Evolutionary conservation across 2,888 invertebrate genomes (phyloP).

Genomic region (Cephus pygmeus): DNA sequence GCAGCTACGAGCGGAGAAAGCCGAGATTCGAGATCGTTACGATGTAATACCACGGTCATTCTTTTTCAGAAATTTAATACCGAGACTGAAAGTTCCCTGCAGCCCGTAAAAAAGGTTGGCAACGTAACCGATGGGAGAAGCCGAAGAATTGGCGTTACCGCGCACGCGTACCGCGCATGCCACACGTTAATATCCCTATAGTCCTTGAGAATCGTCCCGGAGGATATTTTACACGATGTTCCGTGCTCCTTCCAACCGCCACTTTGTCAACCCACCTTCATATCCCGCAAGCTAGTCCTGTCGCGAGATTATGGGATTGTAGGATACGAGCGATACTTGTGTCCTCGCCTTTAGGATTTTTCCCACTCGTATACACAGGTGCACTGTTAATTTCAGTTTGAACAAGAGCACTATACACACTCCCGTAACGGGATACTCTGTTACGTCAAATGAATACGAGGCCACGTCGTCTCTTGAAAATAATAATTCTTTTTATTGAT

Average conservation of each 20-base stretch:
- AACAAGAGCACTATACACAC: too few relatives aligned
- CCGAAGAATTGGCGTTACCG: constrained; percentile 36
- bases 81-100: constrained; percentile 44
- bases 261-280: constrained; percentile 24
- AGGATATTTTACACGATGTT: constrained; percentile 50
- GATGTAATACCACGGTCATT: constrained; percentile 34
- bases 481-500: neutral
- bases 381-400: too few relatives aligned
- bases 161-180: constrained; percentile 24
- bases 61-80: constrained; percentile 50
- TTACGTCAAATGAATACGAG: neutral
- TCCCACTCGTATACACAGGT: neutral
- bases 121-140: constrained; percentile 12
- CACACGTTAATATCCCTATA: constrained; percentile 41
- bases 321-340: neutral
- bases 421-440: neutral
- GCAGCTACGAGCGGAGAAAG: neutral
- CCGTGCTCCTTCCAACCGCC: constrained; percentile 16
- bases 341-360: neutral
- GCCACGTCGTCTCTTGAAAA: neutral
- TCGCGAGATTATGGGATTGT: constrained; percentile 7
- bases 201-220: constrained; percentile 51
- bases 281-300: constrained; percentile 8
- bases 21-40: constrained; percentile 36
- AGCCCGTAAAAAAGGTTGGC: constrained; percentile 13